Percentiles rank a stretch among this genome's conserved stretches.
Conservation (phyloP, 1,140 invertebrate species). For the Globodera rostochiensis region DNA sequence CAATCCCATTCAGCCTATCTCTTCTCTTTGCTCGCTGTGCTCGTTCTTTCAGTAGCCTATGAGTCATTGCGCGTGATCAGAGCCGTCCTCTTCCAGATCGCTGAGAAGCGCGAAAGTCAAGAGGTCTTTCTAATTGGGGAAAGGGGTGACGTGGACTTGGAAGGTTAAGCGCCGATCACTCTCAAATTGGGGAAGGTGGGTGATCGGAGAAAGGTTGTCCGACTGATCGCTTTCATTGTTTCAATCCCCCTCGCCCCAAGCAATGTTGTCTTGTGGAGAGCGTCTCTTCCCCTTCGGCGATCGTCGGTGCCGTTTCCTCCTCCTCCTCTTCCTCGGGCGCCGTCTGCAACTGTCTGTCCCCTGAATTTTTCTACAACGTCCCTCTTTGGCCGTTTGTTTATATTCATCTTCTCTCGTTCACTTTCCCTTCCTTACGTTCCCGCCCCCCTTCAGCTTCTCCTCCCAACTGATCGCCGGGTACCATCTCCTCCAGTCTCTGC, state of each 20-base stretch:
- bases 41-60: slow-evolving; percentile 5
- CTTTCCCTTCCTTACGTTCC: background rate
- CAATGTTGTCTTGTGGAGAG: background rate
- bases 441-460: slow-evolving; percentile 15
- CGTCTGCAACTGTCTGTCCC: slow-evolving; percentile 6
- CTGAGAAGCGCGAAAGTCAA: slow-evolving; percentile 2
- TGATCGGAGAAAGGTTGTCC: background rate
- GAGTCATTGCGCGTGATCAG: slow-evolving; percentile 16
- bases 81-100: slow-evolving; percentile 16
- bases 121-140: background rate
- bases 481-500: slow-evolving; percentile 75
- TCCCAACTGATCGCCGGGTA: slow-evolving; percentile 23
- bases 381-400: background rate
- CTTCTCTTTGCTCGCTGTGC: slow-evolving; percentile 13
- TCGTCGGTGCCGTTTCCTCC: background rate
- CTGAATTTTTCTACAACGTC: slow-evolving; percentile 5
- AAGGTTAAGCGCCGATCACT: background rate
- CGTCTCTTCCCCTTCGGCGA: background rate
- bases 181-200: background rate
- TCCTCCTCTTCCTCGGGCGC: background rate
- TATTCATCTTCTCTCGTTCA: too few relatives aligned
- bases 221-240: background rate
- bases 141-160: too few relatives aligned
- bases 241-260: background rate
- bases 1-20: slow-evolving; percentile 19